phyloP scores from a whole-genome alignment of 2,113 vertebrate genomes.

The Muntiacus reevesi region DNA sequence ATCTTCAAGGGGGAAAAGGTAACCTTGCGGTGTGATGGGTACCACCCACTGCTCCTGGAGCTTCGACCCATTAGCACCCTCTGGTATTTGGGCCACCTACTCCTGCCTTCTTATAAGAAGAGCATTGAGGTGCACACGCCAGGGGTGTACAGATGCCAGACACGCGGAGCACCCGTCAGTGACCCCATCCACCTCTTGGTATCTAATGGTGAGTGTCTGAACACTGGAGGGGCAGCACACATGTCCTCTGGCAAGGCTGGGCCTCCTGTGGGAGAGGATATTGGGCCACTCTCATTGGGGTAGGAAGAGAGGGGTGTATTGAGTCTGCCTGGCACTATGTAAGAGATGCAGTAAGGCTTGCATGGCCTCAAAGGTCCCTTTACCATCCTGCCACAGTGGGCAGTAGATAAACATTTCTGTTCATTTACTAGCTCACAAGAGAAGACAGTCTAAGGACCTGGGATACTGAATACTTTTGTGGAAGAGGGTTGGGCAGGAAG shows the following conservation, averaged over 20 bases:
- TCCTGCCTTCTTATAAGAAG: slow-evolving; percentile 63
- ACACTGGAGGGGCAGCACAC: accelerated
- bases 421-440: neutral
- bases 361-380: neutral
- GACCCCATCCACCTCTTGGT: slow-evolving; percentile 72
- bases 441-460: neutral
- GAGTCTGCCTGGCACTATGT: neutral
- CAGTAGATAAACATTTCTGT: neutral
- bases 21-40: slow-evolving; percentile 60
- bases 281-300: neutral
- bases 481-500: neutral
- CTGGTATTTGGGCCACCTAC: slow-evolving; percentile 72
- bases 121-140: slow-evolving; percentile 67
- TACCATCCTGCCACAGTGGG: neutral
- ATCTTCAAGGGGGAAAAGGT: slow-evolving; percentile 74
- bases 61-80: slow-evolving; percentile 62
- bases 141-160: slow-evolving; percentile 71
- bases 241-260: neutral
- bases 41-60: slow-evolving; percentile 64
- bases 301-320: no score
- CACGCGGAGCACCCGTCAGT: slow-evolving; percentile 64
- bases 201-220: slow-evolving; percentile 63
- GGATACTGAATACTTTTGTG: neutral
- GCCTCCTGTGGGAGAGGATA: neutral
- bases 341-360: neutral